Base-by-base conservation (phyloP, 2,797 vertebrate species). In the Cynodonichthys magdalenae region DNA sequence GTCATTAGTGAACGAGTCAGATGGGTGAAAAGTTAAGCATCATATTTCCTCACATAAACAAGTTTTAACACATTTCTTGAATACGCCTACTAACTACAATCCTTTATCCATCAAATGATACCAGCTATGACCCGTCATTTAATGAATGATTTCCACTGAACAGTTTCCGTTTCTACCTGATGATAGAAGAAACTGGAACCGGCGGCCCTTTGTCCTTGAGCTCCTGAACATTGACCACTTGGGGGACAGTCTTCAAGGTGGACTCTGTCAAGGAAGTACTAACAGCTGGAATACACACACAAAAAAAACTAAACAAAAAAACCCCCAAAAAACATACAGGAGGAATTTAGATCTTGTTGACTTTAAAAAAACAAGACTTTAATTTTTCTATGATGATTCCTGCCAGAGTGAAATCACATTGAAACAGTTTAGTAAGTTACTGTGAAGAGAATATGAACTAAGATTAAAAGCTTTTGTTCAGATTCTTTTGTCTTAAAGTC, bases 191-290 rank as follows among this genome's bases (percentile, higher is more conserved):
- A 29, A 92, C 88, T 0, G 91, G 77, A 0, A 90, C 63, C 10
- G 84, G 27, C 2, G 93, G 0, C 0, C 88, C 82, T 29, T 85
- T 93, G 48, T 90, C 94, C 70, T 94, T 97, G 44, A 98, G 75
- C 6, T 97, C 96, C 81, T 95, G 93, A 15, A 97, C 92, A 1
- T 96, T 98, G 50, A 98, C 95, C 61, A 98, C 95, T 69, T 97
- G 95, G 74, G 95, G 95, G 59, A 96, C 95, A 0, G 83, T 97
- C 78, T 99, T 98, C 86, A 97, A 83, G 2, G 94, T 94, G 0
- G 96, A 96, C 68, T 99, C 97, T 0, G 95, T 96, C 84, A 96
- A 81, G 31, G 94, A 90, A 0, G 95, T 69, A 68, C 79, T 91
- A 49, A 90, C 91, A 88, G 71, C 80, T 86, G 53, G 6, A 79